Conservation (phyloP, 2,888 invertebrate species). For the Dyspetes luteomarginatus region DNA sequence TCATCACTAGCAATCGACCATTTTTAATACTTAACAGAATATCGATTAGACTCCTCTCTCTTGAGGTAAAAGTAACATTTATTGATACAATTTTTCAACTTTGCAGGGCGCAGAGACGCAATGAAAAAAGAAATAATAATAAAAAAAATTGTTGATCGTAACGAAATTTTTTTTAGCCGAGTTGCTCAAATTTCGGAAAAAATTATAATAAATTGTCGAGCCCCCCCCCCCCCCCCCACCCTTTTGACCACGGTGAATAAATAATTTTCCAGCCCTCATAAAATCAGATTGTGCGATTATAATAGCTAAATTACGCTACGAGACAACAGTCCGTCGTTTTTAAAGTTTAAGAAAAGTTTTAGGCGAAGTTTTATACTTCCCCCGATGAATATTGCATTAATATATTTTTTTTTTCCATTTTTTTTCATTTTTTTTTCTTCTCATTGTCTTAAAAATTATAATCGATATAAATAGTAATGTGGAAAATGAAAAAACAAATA, state of each 20-base stretch:
- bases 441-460: too few species aligned
- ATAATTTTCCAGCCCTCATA: slow-evolving; percentile 6
- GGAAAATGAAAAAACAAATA: slow-evolving; percentile 1
- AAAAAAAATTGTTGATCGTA: neutral
- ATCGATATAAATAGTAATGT: slow-evolving; percentile 29
- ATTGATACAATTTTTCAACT: too few species aligned
- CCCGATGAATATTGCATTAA: slow-evolving; percentile 9
- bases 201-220: neutral
- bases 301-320: slow-evolving; percentile 10
- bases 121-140: neutral
- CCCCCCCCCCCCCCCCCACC: neutral
- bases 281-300: slow-evolving; percentile 30
- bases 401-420: slow-evolving; percentile 12
- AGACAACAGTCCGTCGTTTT: slow-evolving; percentile 8
- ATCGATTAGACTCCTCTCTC: too few species aligned
- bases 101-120: too few species aligned
- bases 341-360: slow-evolving; percentile 17
- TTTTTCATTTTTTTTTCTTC: too few species aligned
- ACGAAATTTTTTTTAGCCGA: neutral
- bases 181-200: slow-evolving; percentile 27
- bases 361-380: too few species aligned
- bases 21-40: too few species aligned
- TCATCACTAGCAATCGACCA: too few species aligned
- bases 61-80: too few species aligned
- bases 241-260: slow-evolving; percentile 4